Conservation (phyloP, 2,113 vertebrate species). For the Urocynchramus pylzowi region DNA sequence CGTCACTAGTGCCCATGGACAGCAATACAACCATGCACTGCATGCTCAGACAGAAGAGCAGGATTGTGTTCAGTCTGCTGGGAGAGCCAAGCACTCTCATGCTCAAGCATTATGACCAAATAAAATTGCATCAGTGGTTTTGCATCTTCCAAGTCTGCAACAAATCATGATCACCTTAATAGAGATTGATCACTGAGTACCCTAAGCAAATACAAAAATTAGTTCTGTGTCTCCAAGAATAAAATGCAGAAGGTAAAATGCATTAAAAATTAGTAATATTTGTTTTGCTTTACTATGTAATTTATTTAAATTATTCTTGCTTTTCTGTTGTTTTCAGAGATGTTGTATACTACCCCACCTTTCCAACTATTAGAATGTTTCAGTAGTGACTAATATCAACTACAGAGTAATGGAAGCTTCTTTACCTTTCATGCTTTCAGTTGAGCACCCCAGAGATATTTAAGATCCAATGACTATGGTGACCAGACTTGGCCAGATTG, state of each 20-base stretch:
- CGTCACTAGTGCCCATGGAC: not conserved
- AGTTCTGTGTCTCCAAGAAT: not conserved
- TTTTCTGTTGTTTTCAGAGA: not conserved
- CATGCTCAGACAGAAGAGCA: not conserved
- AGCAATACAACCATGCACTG: accelerated
- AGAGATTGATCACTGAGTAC: not conserved
- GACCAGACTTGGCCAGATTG: not conserved
- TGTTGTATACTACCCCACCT: not conserved
- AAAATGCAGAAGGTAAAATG: not conserved
- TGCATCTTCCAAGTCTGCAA: not conserved
- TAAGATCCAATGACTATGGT: not conserved
- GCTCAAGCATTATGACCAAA: not conserved
- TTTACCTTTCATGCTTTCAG: not conserved
- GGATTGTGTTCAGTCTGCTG: not conserved
- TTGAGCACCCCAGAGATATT: not conserved
- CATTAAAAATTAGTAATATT: not conserved
- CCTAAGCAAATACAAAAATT: not conserved
- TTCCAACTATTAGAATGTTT: not conserved
- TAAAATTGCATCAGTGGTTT: not conserved
- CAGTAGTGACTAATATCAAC: not conserved
- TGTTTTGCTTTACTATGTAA: not conserved
- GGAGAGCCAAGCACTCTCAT: not conserved
- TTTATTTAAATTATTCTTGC: not conserved
- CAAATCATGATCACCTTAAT: not conserved
- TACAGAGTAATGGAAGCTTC: not conserved